Base-by-base conservation (phyloP, 2,797 vertebrate genomes). In the Enteromius fasciolatus region DNA sequence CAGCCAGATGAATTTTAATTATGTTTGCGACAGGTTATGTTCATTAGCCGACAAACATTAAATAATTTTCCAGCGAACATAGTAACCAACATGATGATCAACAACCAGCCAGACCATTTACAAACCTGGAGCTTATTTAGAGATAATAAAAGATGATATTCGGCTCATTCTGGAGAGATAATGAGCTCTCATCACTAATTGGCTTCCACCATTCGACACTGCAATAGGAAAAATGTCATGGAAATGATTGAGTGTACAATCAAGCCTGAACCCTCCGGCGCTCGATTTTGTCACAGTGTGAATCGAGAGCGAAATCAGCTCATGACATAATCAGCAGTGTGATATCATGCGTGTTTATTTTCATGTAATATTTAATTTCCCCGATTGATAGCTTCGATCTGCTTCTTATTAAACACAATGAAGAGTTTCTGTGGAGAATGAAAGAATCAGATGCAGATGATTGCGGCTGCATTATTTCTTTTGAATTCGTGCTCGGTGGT, bases 291-390 rank as follows among this genome's bases (percentile, higher is more conserved):
- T 79, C 61, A 59, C 50, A 31, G 70, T 69, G 52, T 68, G 73
- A 70, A 48, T 25, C 33, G 59, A 46, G 46, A 79, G 46, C 39
- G 31, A 76, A 25, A 81, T 59, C 20, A 79, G 39, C 73, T 50
- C 31, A 2, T 64, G 63, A 81, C 54, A 84, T 64, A 79, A 80
- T 83, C 83, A 78, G 44, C 74, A 28, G 69, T 78, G 46, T 73
- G 57, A 70, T 36, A 52, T 68, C 54, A 52, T 50, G 20, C 41
- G 3, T 50, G 52, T 25, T 80, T 81, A 75, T 81, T 76, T 63
- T 81, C 39, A 70, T 72, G 64, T 72, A 63, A 70, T 64, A 76
- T 81, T 85, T 67, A 64, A 77, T 84, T 76, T 76, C 31, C 6
- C 31, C 52, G 78, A 84, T 46, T 84, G 82, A 79, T 81, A 44